Conservation (phyloP, 2,888 invertebrate genomes). For the Nudaria mundana region DNA sequence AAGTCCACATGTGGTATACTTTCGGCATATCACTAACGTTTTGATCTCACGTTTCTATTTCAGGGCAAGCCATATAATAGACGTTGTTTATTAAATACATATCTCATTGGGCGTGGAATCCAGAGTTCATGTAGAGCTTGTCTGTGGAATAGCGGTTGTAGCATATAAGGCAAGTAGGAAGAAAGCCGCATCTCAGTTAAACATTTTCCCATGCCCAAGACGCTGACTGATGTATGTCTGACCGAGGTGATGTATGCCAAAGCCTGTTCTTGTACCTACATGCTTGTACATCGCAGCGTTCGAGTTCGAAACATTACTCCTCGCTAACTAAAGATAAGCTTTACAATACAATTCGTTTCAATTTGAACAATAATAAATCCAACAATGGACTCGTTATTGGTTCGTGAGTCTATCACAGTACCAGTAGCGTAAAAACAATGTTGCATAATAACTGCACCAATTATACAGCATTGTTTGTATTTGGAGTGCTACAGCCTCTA, state of each 20-base stretch:
- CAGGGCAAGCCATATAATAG: conserved; percentile 3
- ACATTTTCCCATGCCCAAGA: conserved; percentile 69
- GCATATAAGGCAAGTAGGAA: conserved; percentile 72
- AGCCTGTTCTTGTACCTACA: conserved; percentile 66
- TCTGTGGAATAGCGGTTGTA: conserved; percentile 45
- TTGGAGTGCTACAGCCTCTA: conserved; percentile 42
- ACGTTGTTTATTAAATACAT: conserved; percentile 23
- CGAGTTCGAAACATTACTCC: conserved; percentile 26
- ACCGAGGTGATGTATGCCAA: conserved; percentile 51
- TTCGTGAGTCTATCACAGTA: conserved; percentile 24
- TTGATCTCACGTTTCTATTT: neutral
- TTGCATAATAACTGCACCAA: conserved; percentile 53
- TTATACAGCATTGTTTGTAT: conserved; percentile 61
- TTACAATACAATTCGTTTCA: conserved; percentile 27
- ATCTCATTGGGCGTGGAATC: conserved; percentile 23
- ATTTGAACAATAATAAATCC: conserved; percentile 31
- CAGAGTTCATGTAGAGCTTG: conserved; percentile 32
- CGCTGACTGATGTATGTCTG: conserved; percentile 64
- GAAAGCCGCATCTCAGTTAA: conserved; percentile 43
- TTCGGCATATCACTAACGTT: conserved; percentile 1
- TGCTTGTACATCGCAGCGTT: conserved; percentile 41
- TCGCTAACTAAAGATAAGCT: conserved; percentile 30
- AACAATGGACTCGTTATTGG: conserved; percentile 41
- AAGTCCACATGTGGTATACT: neutral
- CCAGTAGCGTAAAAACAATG: conserved; percentile 44